Base-by-base conservation (phyloP, 2,797 vertebrate species). In the Chloroceryle amazona region DNA sequence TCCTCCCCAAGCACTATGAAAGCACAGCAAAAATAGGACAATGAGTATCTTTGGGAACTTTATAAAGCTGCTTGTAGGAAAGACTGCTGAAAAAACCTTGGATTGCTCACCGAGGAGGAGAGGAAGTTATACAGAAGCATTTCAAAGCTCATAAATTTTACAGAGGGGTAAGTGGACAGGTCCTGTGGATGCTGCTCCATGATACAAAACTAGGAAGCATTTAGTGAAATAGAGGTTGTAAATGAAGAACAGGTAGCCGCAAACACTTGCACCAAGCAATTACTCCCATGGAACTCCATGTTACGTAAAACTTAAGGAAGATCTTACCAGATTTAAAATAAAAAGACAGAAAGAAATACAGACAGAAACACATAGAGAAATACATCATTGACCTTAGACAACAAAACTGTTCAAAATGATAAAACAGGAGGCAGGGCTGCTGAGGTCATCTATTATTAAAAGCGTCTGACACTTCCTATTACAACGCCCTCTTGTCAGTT, bases 401-500 rank as follows among this genome's bases (percentile, higher is more conserved):
- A 91, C 13, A 85, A 44, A 88, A 89, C 26, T 8, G 35, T 63
- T 70, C 55, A 57, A 79, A 96, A 33, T 31, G 41, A 81, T 46
- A 31, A 73, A 95, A 73, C 28, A 82, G 89, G 63, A 91, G 90
- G 89, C 41, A 89, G 67, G 52, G 41, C 51, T 81, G 41, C 83
- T 86, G 65, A 60, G 84, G 44, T 89, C 86, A 96, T 95, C 71
- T 92, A 95, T 96, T 96, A 96, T 96, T 96, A 76, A 95, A 96
- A 92, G 67, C 0, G 7, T 82, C 86, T 96, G 95, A 94, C 86
- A 85, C 74, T 82, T 94, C 41, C 47, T 81, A 91, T 96, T 93
- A 78, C 63, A 80, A 92, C 28, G 82, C 16, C 21, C 81, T 42
- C 63, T 67, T 96, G 89, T 80, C 86, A 85, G 81, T 85, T 57